Evolutionary conservation across 2,797 vertebrate species (phyloP), one percentile per base, ranked within the genome.

Genomic region (Dendrocincla tyrannina): DNA sequence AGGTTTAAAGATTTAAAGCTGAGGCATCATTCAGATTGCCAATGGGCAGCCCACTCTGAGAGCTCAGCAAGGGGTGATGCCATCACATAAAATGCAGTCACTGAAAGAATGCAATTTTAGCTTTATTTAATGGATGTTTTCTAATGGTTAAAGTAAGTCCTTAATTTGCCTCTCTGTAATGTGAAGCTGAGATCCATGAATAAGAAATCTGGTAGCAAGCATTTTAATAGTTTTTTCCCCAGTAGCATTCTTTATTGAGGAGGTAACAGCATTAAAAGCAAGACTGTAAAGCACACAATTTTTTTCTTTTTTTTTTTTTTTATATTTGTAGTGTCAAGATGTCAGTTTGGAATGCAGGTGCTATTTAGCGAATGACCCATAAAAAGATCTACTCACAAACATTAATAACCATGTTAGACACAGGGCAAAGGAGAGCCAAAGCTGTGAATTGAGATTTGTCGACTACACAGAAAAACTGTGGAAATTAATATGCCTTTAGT

Each of bases 101-200:
- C 33, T 88, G 56, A 73, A 78, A 79, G 9, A 82, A 75, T 52
- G 32, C 47, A 70, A 86, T 85, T 95, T 91, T 72, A 76, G 19
- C 13, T 94, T 77, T 79, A 85, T 69, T 88, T 89, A 92, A 91
- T 89, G 49, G 10, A 30, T 52, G 8, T 58, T 85, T 95, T 91
- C 70, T 87, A 83, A 74, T 66, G 20, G 20, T 44, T 60, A 47
- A 18, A 35, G 9, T 32, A 39, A 58, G 52, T 77, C 63, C 59
- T 93, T 91, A 86, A 85, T 83, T 92, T 88, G 18, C n/a, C 42
- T 87, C 30, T 88, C 25, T 55, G 14, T 74, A 72, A 69, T 33
- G 30, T 74, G 63, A 70, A 82, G 20, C 17, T 89, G 66, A 70
- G 68, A 70, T 53, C 10, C 32, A 90, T 88, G 53, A 91, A 74